Evolutionary conservation across 2,113 vertebrate species (phyloP).

Genomic region (Cyprinodon variegatus): DNA sequence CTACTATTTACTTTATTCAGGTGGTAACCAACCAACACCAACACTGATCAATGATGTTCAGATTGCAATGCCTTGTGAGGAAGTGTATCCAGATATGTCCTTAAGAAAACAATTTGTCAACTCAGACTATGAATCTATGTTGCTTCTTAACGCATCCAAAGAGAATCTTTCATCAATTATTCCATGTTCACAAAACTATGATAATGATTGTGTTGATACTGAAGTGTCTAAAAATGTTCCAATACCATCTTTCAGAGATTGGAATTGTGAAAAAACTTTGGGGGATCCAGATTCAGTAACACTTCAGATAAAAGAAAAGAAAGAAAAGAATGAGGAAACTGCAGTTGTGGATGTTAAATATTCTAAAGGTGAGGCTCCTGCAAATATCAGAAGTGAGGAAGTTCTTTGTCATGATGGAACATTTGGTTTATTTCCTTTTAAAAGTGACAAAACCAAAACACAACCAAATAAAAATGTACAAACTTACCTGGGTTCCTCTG

Average conservation of each 20-base stretch:
- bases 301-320: background rate
- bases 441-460: background rate
- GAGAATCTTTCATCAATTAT: background rate
- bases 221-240: background rate
- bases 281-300: background rate
- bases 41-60: background rate
- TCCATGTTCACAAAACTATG: background rate
- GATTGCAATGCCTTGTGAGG: background rate
- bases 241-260: background rate
- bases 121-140: background rate
- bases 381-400: background rate
- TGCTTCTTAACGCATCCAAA: background rate
- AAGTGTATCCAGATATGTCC: background rate
- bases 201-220: constrained; percentile 2
- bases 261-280: background rate
- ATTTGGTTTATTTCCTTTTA: background rate
- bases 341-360: background rate
- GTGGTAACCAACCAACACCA: constrained; percentile 9
- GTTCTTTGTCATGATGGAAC: background rate
- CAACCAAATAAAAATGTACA: background rate
- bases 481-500: constrained; percentile 55
- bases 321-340: background rate
- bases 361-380: background rate
- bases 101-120: background rate
- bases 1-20: constrained; percentile 68